Base-by-base conservation (phyloP, 2,888 invertebrate species). In the Xestia xanthographa region DNA sequence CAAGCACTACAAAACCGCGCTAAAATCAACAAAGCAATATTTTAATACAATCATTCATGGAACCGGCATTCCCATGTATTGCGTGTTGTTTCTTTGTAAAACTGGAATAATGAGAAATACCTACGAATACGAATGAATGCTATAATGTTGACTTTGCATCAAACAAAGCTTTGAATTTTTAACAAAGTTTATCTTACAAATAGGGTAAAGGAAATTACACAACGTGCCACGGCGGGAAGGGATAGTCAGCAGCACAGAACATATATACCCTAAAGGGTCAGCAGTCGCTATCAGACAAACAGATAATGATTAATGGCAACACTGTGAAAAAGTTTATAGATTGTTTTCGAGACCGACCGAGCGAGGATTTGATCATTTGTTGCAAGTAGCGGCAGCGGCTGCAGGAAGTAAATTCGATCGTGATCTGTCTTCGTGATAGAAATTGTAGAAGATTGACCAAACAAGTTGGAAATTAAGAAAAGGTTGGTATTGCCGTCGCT, bases 281-380 rank as follows among this genome's bases (percentile, higher is more conserved):
- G n/a, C n/a, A n/a, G 20, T 62, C 62, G 12, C 5, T 38, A 12
- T 22, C 6, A 0, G 38, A 62, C 14, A 20, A n/a, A n/a, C n/a
- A n/a, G n/a, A n/a, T n/a, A n/a, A n/a, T n/a, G n/a, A n/a, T n/a
- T n/a, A n/a, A 17, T 43, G 68, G 56, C 34, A 79, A 60, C 63
- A 75, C 75, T 68, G 56, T 69, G 76, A 76, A 79, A 79, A 87
- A 79, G 74, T 75, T 74, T 79, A 87, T 84, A 84, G 79, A 86
- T 77, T 82, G 86, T 83, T 84, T 84, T 83, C 68, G 69, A 76
- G 56, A n/a, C 80, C 66, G 67, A 76, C n/a, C n/a, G n/a, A 3
- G 34, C 3, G 34, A 34, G 43, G 38, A 38, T 43, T 62, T 65
- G 65, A 26, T 43, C 50, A 62, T 77, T 76, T 70, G 68, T 62